Evolutionary conservation across 2,797 vertebrate species (phyloP), one percentile per base, ranked within the genome.

Genomic region (Scolopax rusticola): DNA sequence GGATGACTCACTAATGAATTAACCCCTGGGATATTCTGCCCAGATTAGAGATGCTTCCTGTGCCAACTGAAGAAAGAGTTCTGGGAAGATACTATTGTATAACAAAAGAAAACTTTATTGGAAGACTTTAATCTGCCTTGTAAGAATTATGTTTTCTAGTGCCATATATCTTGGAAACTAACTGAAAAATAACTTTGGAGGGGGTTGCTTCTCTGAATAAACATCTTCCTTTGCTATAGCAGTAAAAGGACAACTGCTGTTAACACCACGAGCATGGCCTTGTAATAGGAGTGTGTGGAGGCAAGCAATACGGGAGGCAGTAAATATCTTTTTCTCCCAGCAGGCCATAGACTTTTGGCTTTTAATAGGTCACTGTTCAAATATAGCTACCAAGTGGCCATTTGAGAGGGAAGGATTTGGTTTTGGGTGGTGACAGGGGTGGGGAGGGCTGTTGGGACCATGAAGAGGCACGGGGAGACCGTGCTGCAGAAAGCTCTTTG

Each of bases 1-100:
- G 74, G 45, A 79, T 96, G 90, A 75, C 63, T 96, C 43, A 67
- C 15, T 90, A 80, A 84, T 83, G 88, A 83, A 61, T 95, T 95
- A 89, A 93, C 67, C 56, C 28, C 12, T 51, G 53, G 7, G 30
- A 43, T 64, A 15, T 47, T 85, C 65, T 85, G 75, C 65, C 45
- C 69, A 9, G 45, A 32, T 57, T 84, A 48, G 63, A 84, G 60
- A 90, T 41, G 32, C 28, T 95, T 93, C 82, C 70, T 63, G 48
- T 70, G 82, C 83, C 90, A 79, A 7, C 3, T 68, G 47, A 32
- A 71, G 81, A 68, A 86, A 67, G 79, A 43, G 8, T 74, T 88
- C 69, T 0, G 0, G 69, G 76, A 92, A 79, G 36, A n/a, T 47
- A 23, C 11, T 63, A 2, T 61, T 87, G 41, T 12, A 7, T 30